Evolutionary conservation across 2,797 vertebrate genomes (phyloP).

Genomic region (Coracias cyanogaster): DNA sequence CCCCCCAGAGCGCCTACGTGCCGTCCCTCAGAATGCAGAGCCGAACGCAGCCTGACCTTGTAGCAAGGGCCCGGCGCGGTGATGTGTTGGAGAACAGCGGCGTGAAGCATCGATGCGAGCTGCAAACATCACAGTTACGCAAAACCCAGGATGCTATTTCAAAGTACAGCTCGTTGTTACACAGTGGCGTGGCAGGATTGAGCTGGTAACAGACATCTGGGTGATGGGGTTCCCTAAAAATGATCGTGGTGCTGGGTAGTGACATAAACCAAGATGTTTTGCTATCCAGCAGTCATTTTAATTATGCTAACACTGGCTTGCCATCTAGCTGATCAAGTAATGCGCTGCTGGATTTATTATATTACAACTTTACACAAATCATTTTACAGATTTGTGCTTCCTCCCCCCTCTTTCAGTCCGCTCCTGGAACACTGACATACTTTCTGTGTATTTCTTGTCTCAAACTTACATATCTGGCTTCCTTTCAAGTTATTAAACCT

Average conservation of each 20-base stretch:
- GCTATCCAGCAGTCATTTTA: background rate
- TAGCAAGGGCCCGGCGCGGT: fast-evolving
- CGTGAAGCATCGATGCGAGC: background rate
- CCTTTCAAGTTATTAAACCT: background rate
- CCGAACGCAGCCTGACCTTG: background rate
- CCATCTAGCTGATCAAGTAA: background rate
- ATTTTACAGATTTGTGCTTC: background rate
- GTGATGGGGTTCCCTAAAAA: background rate
- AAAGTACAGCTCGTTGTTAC: background rate
- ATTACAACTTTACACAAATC: background rate
- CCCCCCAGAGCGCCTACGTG: background rate
- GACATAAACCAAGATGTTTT: background rate
- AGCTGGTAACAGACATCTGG: background rate
- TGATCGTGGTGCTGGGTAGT: background rate
- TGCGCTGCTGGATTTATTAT: background rate
- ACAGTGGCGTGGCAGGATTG: background rate
- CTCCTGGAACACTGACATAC: background rate
- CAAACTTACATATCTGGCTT: background rate
- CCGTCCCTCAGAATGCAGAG: background rate
- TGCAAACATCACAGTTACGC: background rate
- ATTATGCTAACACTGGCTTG: background rate
- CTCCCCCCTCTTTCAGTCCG: background rate
- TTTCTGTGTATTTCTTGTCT: background rate
- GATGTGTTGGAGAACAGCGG: background rate
- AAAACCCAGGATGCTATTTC: background rate